Evolutionary conservation across 2,888 invertebrate species (phyloP).

Genomic region (Aphodius sticticus): DNA sequence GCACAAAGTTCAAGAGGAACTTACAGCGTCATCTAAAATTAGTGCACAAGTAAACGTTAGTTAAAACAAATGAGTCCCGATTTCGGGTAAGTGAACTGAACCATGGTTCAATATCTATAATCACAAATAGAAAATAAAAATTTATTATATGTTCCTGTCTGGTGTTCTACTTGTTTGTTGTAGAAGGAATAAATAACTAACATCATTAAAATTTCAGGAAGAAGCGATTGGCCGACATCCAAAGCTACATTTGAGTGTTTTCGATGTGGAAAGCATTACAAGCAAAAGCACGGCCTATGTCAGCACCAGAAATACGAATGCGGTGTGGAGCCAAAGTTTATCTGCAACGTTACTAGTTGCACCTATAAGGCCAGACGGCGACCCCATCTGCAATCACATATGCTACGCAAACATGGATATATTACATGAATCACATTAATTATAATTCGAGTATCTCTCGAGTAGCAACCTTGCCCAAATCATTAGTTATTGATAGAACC

Average conservation of each 20-base stretch:
- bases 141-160: not conserved
- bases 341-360: not conserved
- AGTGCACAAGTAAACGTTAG: not conserved
- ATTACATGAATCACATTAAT: not conserved
- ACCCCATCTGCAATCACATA: not conserved
- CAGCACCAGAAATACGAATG: constrained; percentile 11
- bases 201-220: not conserved
- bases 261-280: constrained; percentile 1
- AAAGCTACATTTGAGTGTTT: not conserved
- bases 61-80: not conserved
- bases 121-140: too few species aligned
- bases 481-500: too few species aligned
- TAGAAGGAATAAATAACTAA: not conserved
- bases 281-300: not conserved
- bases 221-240: not conserved
- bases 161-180: not conserved
- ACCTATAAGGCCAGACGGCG: not conserved
- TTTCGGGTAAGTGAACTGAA: not conserved
- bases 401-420: constrained; percentile 5
- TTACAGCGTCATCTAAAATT: constrained; percentile 7
- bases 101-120: too few species aligned
- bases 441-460: not conserved
- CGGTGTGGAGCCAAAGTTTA: constrained; percentile 8
- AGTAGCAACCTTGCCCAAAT: not conserved
- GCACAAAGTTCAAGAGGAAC: constrained; percentile 33